Evolutionary conservation across 1,140 invertebrate species (phyloP), one percentile per base, ranked within the genome.

Genomic region (Acromyrmex echinatior): DNA sequence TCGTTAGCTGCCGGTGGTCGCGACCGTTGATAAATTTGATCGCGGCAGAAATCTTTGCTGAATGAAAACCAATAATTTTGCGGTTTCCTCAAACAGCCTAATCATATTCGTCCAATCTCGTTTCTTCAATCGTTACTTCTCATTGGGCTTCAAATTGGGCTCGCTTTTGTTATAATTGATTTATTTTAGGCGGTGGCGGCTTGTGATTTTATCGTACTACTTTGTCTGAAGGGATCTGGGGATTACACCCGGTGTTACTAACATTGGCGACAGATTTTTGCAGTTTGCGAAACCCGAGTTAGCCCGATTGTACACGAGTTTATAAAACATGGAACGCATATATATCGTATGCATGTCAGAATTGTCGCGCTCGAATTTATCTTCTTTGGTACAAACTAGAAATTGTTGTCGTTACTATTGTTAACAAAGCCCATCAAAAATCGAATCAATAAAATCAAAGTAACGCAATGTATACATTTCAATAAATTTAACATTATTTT

Each of bases 11-110:
- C 60, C 56, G 80, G 21, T 63, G 74, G 85, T 49, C 51, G 73
- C 86, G 74, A 21, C 51, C 58, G 85, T 81, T 92, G 91, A 94
- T 93, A 92, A 93, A 90, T 93, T 92, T 93, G 86, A 80, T 88
- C 78, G 73, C 79, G 86, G 73, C 81, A 85, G 88, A 70, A 35
- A 56, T 51, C 56, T 39, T 73, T 71, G 74, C 63, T 71, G 84
- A 93, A 91, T 88, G 92, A 92, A 92, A 93, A 88, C 91, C 92
- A 92, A 94, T 93, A 93, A 93, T 93, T 93, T 87, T 76, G 82
- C 91, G 86, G 86, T 80, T 92, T 89, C 86, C 74, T 81, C 74
- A 49, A 70, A 45, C 25, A 70, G 51, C 21, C 71, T 88, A 88
- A 90, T 73, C 81, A 68, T 78, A 56, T 92, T 91, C 73, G 18